A percentile compares a stretch with the other conserved stretches of the same genome.
phyloP scores from a whole-genome alignment of 2,888 invertebrate genomes.

The Cyrtodaria siliqua region DNA sequence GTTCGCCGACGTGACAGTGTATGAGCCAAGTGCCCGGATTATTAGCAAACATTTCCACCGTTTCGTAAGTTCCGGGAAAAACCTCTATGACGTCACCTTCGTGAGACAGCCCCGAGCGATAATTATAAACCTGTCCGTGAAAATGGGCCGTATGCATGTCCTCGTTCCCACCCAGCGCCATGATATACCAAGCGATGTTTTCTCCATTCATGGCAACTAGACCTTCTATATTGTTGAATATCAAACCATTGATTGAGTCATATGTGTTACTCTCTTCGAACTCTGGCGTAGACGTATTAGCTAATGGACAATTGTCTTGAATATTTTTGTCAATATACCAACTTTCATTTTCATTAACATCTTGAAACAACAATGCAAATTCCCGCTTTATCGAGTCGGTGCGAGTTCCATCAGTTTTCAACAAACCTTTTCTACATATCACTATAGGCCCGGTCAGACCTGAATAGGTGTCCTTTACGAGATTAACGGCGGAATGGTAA shows the following conservation, averaged over 20 bases:
- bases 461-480: conserved; percentile 66
- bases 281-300: conserved; percentile 35
- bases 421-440: conserved; percentile 64
- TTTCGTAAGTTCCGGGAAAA: conserved; percentile 66
- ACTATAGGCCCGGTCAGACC: conserved; percentile 73
- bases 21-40: conserved; percentile 71
- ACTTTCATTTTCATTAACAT: conserved; percentile 78
- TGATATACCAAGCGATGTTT: conserved; percentile 72
- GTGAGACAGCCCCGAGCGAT: conserved; percentile 46
- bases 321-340: conserved; percentile 79
- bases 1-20: conserved; percentile 71
- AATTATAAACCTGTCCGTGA: conserved; percentile 69
- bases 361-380: conserved; percentile 74
- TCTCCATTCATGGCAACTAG: conserved; percentile 62
- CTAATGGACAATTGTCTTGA: conserved; percentile 56
- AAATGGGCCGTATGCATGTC: conserved; percentile 72
- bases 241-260: conserved; percentile 70
- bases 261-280: conserved; percentile 70
- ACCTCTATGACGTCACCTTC: conserved; percentile 68
- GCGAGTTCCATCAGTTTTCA: conserved; percentile 48
- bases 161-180: conserved; percentile 65
- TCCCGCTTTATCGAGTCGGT: conserved; percentile 72
- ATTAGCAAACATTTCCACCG: conserved; percentile 67
- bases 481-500: conserved; percentile 76
- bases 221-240: conserved; percentile 68